Conservation (phyloP, 2,113 vertebrate genomes). For the Aldabrachelys gigantea region DNA sequence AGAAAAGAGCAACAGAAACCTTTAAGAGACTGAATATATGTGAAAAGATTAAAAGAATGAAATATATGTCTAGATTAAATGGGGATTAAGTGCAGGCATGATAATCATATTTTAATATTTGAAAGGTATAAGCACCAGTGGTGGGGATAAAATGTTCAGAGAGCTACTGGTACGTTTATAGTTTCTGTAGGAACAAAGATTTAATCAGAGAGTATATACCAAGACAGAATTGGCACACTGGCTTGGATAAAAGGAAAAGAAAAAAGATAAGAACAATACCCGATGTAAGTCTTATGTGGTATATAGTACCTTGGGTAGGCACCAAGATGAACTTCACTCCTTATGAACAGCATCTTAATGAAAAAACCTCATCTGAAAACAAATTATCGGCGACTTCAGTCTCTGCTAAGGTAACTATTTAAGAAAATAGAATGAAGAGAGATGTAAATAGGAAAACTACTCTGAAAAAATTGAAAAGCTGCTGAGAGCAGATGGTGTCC, state of each 20-base stretch:
- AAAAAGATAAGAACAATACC: background rate
- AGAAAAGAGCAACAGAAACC: background rate
- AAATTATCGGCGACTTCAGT: background rate
- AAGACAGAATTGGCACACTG: background rate
- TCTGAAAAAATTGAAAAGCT: background rate
- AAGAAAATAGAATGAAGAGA: background rate
- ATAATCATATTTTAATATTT: background rate
- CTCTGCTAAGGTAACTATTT: background rate
- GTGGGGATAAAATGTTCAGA: background rate
- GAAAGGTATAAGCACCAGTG: background rate
- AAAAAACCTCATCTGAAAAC: background rate
- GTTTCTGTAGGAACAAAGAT: background rate
- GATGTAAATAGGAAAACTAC: background rate
- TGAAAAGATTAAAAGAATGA: background rate
- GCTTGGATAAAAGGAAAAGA: background rate
- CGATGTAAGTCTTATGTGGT: background rate
- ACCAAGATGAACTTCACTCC: background rate
- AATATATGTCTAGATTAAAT: background rate
- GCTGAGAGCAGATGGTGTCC: accelerated
- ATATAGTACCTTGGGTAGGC: background rate
- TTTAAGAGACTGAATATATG: background rate
- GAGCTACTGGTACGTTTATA: background rate
- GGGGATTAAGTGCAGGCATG: background rate
- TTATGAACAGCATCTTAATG: background rate
- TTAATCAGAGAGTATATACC: background rate